Evolutionary conservation across 2,888 invertebrate species (phyloP), one percentile per base, ranked within the genome.

Genomic region (Zeuzera pyrina): DNA sequence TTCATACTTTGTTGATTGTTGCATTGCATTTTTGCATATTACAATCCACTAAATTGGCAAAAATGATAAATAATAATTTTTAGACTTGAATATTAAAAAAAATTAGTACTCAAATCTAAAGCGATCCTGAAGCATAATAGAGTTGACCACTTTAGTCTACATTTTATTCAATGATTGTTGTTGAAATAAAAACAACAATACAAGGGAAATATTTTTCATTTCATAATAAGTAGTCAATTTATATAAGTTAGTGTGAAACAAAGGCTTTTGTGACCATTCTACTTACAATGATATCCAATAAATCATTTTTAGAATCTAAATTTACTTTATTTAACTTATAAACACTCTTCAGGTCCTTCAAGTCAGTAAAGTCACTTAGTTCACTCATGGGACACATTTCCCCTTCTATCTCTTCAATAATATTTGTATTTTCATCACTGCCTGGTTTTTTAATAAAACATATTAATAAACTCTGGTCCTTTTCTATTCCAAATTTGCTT

Each of bases 241-340:
- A 26, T 10, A 12, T 8, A 26, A 13, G 41, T 57, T 56, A 70
- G 53, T 71, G 57, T 30, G 73, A 70, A 26, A 86, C 63, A 67
- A 87, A 84, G 47, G 85, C 86, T 60, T 91, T 91, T 3, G 86
- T 86, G 14, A 86, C 87, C 60, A 91, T 90, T 61, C 87, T 87
- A 51, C 87, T 90, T 8, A 90, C 76, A 51, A 91, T 69, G 2
- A 87, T 76, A 64, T 91, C 86, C 15, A 87, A 54, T 28, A 90
- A 46, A 34, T 58, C 45, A 11, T 46, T 40, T 25, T 62, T 50
- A 16, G 60, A 57, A 12, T 54, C 53, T 32, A 66, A 49, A 50
- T 87, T 86, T 1, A 72, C 49, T 31, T 85, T 79, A 30, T 73
- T 78, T 31, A 91, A 73, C 63, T 88, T 89, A 49, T 91, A 91